Evolutionary conservation across 2,888 invertebrate species (phyloP).

Genomic region (Sarcophaga rosellei): DNA sequence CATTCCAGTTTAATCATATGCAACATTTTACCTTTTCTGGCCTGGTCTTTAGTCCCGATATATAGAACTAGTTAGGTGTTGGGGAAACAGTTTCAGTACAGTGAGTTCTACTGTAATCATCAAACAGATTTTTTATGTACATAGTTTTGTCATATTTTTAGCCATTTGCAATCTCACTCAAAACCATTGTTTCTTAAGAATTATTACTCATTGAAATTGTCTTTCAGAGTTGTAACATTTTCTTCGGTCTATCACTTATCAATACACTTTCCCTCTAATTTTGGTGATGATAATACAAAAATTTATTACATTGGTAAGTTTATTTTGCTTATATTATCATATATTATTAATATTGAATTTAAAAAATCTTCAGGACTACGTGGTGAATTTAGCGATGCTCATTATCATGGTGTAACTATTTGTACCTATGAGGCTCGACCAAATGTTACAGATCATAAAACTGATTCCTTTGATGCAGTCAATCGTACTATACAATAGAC

Average conservation of each 20-base stretch:
- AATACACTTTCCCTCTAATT: slow-evolving; percentile 94
- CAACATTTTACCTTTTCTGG: too few relatives aligned
- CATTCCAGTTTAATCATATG: too few relatives aligned
- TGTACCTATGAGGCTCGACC: slow-evolving; percentile 94
- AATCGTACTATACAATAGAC: slow-evolving; percentile 82
- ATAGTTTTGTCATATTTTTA: too few relatives aligned
- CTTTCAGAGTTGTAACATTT: slow-evolving; percentile 93
- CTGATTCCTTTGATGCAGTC: slow-evolving; percentile 85
- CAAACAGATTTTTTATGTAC: too few relatives aligned
- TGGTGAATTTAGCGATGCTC: slow-evolving; percentile 94
- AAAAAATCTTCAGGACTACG: slow-evolving; percentile 83
- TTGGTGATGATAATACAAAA: slow-evolving; percentile 91
- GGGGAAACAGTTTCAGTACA: too few relatives aligned
- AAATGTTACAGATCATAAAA: slow-evolving; percentile 92
- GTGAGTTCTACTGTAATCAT: too few relatives aligned
- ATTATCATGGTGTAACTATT: slow-evolving; percentile 94
- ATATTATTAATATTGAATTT: neutral
- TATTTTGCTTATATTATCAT: neutral
- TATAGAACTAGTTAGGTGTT: too few relatives aligned
- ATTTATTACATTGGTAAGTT: slow-evolving; percentile 92
- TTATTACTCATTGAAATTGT: neutral
- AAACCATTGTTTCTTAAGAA: neutral
- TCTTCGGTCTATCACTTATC: slow-evolving; percentile 93
- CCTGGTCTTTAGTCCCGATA: too few relatives aligned
- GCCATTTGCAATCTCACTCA: neutral